phyloP scores from a whole-genome alignment of 2,888 invertebrate species.

The Tenthredo distinguenda region DNA sequence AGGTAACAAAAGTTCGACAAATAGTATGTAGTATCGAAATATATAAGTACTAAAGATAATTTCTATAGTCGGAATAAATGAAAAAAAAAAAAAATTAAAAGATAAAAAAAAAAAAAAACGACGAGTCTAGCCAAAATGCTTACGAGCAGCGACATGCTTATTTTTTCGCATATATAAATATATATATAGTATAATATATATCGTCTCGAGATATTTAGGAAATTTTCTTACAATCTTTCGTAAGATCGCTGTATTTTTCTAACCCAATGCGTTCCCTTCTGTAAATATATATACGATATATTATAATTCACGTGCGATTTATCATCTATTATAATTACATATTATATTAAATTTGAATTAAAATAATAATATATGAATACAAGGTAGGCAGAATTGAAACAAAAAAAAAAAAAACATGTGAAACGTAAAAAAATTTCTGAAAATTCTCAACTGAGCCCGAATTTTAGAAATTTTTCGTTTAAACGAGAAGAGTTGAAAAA shows the following conservation, averaged over 20 bases:
- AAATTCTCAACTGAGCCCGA: conserved; percentile 63
- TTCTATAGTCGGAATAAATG: not conserved
- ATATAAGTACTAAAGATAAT: conserved; percentile 21
- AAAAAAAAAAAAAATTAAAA: not conserved
- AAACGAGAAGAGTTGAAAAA: not conserved
- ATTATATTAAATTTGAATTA: conserved; percentile 41
- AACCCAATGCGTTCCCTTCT: conserved; percentile 73
- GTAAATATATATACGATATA: conserved; percentile 64
- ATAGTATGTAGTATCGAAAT: conserved; percentile 1
- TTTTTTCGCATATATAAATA: conserved; percentile 28
- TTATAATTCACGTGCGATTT: conserved; percentile 2
- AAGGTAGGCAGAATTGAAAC: not conserved
- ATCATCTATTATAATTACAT: conserved; percentile 21
- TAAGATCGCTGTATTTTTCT: conserved; percentile 77
- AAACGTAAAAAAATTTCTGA: conserved; percentile 60
- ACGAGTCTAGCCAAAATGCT: conserved; percentile 59
- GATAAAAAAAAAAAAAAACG: not conserved
- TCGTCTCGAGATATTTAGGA: conserved; percentile 58
- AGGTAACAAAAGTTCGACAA: conserved; percentile 39
- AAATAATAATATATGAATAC: conserved; percentile 36
- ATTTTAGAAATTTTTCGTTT: conserved; percentile 61
- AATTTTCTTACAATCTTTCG: conserved; percentile 71
- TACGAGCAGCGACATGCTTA: conserved; percentile 29
- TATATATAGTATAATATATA: conserved; percentile 1
- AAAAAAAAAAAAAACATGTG: not conserved